Evolutionary conservation across 2,888 invertebrate species (phyloP).

Genomic region (Elmis aenea): DNA sequence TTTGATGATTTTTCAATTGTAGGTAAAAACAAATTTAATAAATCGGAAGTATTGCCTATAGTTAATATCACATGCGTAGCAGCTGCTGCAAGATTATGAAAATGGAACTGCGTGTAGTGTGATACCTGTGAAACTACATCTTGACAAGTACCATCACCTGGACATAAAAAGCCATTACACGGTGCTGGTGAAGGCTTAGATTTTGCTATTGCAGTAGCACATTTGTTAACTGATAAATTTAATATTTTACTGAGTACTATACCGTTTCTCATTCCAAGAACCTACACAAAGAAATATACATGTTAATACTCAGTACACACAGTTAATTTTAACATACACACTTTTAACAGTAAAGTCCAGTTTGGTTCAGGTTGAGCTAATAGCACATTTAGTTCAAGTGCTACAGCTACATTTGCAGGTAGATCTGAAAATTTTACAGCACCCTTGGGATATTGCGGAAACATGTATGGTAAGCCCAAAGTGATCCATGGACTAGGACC

Average conservation of each 20-base stretch:
- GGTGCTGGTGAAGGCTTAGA: conserved; percentile 11
- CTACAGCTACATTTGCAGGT: conserved; percentile 57
- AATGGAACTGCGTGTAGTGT: conserved; percentile 28
- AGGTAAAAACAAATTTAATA: conserved; percentile 59
- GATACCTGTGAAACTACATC: conserved; percentile 30
- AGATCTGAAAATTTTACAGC: conserved; percentile 50
- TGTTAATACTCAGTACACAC: conserved; percentile 1
- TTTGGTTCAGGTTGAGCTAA: conserved; percentile 73
- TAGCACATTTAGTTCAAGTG: conserved; percentile 66
- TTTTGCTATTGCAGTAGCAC: conserved; percentile 39
- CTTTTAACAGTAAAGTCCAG: conserved; percentile 72
- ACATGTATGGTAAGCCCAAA: conserved; percentile 61
- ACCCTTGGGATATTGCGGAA: conserved; percentile 47
- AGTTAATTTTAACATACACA: conserved; percentile 31
- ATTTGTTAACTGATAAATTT: conserved; percentile 49
- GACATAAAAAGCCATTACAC: conserved; percentile 68
- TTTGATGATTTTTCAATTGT: conserved; percentile 53
- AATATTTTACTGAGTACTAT: conserved; percentile 57
- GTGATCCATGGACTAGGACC: conserved; percentile 66
- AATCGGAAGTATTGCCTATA: conserved; percentile 59
- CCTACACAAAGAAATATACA: too few relatives aligned
- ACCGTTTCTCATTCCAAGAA: conserved; percentile 67
- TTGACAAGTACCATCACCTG: conserved; percentile 54
- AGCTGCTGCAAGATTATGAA: conserved; percentile 58
- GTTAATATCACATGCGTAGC: conserved; percentile 59